Evolutionary conservation across 1,140 invertebrate species (phyloP).

Genomic region (Drosophila auraria): DNA sequence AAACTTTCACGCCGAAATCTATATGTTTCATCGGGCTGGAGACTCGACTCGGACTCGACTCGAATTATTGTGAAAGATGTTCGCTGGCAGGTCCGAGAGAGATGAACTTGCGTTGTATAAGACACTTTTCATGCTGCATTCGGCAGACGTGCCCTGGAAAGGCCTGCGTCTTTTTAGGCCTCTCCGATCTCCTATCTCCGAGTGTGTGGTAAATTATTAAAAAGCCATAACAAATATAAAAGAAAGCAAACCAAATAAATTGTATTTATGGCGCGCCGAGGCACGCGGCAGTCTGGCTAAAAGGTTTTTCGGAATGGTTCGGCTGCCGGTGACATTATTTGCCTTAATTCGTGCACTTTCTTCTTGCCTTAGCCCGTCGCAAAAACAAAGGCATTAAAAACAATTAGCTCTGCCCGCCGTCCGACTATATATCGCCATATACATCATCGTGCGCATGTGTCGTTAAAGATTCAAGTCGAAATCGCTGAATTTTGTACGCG

Average conservation of each 20-base stretch:
- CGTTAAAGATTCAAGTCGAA: constrained; percentile 67
- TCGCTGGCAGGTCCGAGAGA: constrained; percentile 4
- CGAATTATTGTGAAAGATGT: constrained; percentile 52
- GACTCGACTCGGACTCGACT: constrained; percentile 1
- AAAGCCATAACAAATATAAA: constrained; percentile 67
- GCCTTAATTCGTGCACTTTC: constrained; percentile 75
- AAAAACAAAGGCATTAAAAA: constrained; percentile 64
- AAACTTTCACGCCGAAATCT: constrained; percentile 80
- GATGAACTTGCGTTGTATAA: constrained; percentile 61
- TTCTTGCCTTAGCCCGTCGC: constrained; percentile 48
- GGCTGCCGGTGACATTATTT: constrained; percentile 65
- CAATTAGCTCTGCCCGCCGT: constrained; percentile 60
- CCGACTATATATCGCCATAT: not conserved
- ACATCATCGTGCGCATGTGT: constrained; percentile 20
- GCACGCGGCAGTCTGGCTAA: constrained; percentile 69
- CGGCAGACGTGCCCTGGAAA: constrained; percentile 40
- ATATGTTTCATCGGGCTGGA: constrained; percentile 71
- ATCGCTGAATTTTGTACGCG: constrained; percentile 60
- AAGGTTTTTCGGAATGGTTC: constrained; percentile 50
- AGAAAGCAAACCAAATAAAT: constrained; percentile 79
- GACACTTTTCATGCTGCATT: constrained; percentile 62
- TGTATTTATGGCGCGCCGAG: constrained; percentile 71
- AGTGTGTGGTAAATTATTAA: constrained; percentile 71
- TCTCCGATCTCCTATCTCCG: not conserved
- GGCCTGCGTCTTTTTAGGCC: constrained; percentile 14